Base-by-base conservation (phyloP, 2,797 vertebrate genomes). In the Arnoldichthys spilopterus region DNA sequence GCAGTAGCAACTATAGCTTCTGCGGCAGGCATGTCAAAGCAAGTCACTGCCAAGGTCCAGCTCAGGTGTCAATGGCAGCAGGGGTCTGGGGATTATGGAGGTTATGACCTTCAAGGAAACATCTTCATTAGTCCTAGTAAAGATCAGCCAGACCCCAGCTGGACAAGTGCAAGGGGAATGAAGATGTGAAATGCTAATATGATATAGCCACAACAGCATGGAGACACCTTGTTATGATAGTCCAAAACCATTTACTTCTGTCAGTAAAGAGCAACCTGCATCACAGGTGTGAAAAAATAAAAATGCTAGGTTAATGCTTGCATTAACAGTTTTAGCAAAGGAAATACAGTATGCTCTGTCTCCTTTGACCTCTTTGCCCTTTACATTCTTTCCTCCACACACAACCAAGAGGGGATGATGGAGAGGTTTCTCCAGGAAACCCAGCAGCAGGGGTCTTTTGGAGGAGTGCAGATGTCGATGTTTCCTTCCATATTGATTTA, bases 401-500 rank as follows among this genome's bases (percentile, higher is more conserved):
- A 43, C 49, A 68, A 79, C 61, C 53, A 74, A 62, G 49, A 72
- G 18, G 59, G 74, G 32, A 75, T 83, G 82, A 85, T 75, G 67
- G 76, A 85, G 67, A 80, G 82, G 47, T 81, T 49, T 78, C 83
- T 67, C 24, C 70, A 79, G 76, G 82, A 83, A 84, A 66, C 83
- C 75, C 78, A 45, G 7, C 32, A 72, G 66, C 81, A 85, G 77
- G 80, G 84, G 74, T 87, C 59, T 79, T 79, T 73, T 79, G 54
- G 66, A 75, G 74, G 73, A 83, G 54, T 82, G 81, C 78, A 85
- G 91, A 90, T 90, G 86, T 90, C 32, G 58, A 84, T 76, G 74
- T 75, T 78, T 82, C 83, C 81, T 45, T 77, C 74, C 61, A n/a
- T 24, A 61, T 81, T 91, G 89, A 91, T 92, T 92, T 90, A 91